Evolutionary conservation across 2,888 invertebrate species (phyloP).

Genomic region (Sacculina carcini): DNA sequence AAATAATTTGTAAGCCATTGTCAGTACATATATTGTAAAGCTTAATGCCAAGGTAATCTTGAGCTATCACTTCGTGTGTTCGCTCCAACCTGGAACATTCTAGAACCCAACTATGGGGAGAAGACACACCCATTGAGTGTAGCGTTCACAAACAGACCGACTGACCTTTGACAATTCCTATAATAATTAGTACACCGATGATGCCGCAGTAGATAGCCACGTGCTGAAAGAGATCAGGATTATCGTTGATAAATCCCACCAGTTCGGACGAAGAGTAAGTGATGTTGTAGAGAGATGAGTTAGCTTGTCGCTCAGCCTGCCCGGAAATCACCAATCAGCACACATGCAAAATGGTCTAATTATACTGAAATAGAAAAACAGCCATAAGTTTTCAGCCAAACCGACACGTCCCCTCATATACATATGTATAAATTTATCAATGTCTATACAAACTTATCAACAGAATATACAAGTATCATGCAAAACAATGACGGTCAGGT

Average conservation of each 20-base stretch:
- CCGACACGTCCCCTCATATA: neutral
- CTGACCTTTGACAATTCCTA: neutral
- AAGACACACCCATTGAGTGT: conserved; percentile 17
- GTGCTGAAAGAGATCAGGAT: conserved; percentile 22
- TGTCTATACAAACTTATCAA: neutral
- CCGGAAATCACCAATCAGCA: too few species aligned
- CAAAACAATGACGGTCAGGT: too few species aligned
- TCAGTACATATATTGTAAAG: too few species aligned
- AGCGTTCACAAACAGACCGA: conserved; percentile 21
- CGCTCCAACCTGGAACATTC: too few species aligned
- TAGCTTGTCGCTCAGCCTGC: conserved; percentile 4
- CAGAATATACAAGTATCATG: neutral
- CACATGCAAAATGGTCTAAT: too few species aligned
- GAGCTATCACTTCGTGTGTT: too few species aligned
- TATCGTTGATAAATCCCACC: conserved; percentile 18
- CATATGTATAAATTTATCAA: neutral
- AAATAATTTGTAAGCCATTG: too few species aligned
- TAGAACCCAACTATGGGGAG: neutral
- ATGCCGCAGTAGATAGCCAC: conserved; percentile 20
- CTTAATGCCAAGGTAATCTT: too few species aligned
- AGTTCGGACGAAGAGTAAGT: conserved; percentile 13
- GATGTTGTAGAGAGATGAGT: conserved; percentile 12
- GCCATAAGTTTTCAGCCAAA: too few species aligned
- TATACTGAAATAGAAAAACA: too few species aligned
- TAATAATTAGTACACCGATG: neutral